phyloP scores from a whole-genome alignment of 1,140 invertebrate genomes.

The Achatina immaculata region DNA sequence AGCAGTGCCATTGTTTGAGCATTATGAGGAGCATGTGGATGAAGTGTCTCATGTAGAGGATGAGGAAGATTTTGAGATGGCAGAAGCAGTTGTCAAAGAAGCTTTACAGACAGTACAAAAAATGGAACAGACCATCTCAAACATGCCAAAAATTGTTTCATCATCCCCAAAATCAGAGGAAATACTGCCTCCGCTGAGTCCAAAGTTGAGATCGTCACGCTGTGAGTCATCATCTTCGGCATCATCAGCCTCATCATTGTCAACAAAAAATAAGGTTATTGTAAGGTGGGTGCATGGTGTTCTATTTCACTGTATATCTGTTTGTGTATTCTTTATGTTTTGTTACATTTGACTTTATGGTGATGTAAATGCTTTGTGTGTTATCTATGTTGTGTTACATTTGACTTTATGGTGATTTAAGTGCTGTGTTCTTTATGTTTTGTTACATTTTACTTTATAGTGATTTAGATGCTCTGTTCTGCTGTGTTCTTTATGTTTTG shows the following conservation, averaged over 20 bases:
- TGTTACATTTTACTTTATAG: no score
- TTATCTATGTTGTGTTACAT: no score
- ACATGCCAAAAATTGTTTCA: constrained; percentile 15
- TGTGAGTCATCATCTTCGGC: constrained; percentile 9
- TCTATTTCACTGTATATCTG: not conserved
- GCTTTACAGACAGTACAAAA: constrained; percentile 52
- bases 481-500: no score
- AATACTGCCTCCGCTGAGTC: not conserved
- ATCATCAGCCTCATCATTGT: constrained; percentile 10
- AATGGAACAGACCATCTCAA: constrained; percentile 39
- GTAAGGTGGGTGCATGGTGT: constrained; percentile 29
- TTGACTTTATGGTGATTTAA: no score
- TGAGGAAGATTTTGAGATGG: constrained; percentile 44
- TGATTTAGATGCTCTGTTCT: no score
- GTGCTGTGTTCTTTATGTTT: no score
- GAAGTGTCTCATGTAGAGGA: constrained; percentile 35
- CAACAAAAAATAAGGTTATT: constrained; percentile 25
- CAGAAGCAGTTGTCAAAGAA: constrained; percentile 58
- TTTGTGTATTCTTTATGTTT: not conserved
- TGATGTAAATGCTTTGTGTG: not conserved
- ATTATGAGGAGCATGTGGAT: no score
- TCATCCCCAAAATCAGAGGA: constrained; percentile 11
- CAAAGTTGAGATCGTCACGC: not conserved
- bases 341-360: not conserved
- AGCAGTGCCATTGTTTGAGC: no score